A percentile compares a stretch with the other conserved stretches of the same genome.
Conservation (phyloP, 2,113 vertebrate species). For the Menidia beryllina region DNA sequence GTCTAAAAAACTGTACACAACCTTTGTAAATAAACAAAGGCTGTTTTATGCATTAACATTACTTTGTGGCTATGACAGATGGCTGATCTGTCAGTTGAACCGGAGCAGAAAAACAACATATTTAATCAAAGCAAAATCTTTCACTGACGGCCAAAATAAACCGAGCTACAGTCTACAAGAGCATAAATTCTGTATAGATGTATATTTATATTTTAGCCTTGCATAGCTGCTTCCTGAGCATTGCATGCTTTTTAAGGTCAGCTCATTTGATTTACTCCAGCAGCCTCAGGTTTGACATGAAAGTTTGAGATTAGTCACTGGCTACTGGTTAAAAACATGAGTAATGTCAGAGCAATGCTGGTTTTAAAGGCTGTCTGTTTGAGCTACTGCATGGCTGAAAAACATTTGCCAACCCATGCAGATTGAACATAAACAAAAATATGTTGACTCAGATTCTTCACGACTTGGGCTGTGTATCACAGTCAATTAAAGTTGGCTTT, state of each 20-base stretch:
- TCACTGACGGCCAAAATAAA: conserved; percentile 4
- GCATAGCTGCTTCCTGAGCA: not conserved
- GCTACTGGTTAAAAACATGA: conserved; percentile 4
- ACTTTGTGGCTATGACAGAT: not conserved
- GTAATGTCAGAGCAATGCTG: conserved; percentile 7
- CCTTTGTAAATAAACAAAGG: not conserved
- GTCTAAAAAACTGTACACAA: not conserved
- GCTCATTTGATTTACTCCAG: conserved; percentile 1
- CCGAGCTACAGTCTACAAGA: not conserved
- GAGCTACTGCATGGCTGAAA: conserved; percentile 6
- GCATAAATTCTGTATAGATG: not conserved
- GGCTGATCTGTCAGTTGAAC: not conserved
- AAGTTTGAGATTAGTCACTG: conserved; percentile 10
- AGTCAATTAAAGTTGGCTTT: conserved; percentile 18
- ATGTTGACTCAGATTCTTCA: not conserved
- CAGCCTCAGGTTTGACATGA: not conserved
- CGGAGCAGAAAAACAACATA: not conserved
- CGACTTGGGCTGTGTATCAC: not conserved
- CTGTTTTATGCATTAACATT: not conserved
- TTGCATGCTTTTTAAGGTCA: not conserved
- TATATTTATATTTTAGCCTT: not conserved
- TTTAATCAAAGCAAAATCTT: conserved; percentile 40
- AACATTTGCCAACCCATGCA: not conserved
- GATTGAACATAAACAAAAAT: conserved; percentile 5
- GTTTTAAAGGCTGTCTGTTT: conserved; percentile 6